These are phyloP conservation scores for Pseudorhiza aurosa DNA, from an alignment of 30 jellyfish, hydroid and myxozoan genomes.

Conservation along the genomic window DNA sequence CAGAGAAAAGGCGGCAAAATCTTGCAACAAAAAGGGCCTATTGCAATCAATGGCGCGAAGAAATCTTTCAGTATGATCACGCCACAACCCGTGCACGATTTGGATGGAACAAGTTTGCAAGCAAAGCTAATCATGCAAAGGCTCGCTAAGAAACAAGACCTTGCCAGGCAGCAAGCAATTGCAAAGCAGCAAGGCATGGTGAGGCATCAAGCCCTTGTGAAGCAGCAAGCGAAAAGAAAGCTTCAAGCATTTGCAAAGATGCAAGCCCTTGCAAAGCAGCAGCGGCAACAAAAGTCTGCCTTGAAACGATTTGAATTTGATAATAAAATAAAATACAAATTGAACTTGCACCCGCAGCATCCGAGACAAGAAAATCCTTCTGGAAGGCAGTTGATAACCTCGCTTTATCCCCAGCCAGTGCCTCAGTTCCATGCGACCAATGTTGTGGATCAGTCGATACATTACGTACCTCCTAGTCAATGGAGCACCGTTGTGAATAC, in stretches of 20 bases:
- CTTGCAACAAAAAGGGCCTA: not conserved
- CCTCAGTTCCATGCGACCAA: not conserved
- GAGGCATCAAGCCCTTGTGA: not conserved
- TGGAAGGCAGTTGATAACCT: constrained; percentile 23
- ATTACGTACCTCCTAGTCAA: constrained; percentile 67
- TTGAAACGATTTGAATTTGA: not conserved
- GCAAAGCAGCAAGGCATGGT: not conserved
- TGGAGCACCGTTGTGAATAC: constrained; percentile 37
- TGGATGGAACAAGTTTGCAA: constrained; percentile 10
- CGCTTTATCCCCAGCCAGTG: not conserved
- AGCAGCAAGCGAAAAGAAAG: constrained; percentile 5
- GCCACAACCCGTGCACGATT: constrained; percentile 20
- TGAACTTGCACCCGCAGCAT: not conserved
- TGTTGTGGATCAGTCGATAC: constrained; percentile 10
- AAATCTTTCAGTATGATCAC: not conserved
- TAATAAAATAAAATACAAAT: not conserved
- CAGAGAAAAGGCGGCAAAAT: not conserved
- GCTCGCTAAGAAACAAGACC: not conserved
- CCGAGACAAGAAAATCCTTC: constrained; percentile 14
- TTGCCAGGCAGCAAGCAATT: not conserved
- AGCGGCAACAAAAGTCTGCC: no score
- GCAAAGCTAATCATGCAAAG: constrained; percentile 8
- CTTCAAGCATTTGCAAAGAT: not conserved
- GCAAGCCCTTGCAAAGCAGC: not conserved
- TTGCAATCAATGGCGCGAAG: not conserved